Percentiles rank a stretch among this genome's conserved stretches.
These are phyloP conservation scores for Anguilla rostrata DNA, from an alignment of 2,113 vertebrate genomes.

Conservation along the genomic window DNA sequence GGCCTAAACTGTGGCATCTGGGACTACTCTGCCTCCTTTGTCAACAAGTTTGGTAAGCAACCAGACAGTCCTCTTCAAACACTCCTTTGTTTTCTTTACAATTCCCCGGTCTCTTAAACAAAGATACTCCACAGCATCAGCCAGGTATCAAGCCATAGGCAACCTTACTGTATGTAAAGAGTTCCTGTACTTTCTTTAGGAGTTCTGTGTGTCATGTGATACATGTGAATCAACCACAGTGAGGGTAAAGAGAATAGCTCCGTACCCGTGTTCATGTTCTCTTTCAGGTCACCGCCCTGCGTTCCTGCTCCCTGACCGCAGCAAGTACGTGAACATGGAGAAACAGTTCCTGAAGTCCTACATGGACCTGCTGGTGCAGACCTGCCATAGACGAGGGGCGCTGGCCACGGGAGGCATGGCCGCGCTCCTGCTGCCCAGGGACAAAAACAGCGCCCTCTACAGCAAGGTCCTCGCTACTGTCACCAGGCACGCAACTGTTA, in stretches of 20 bases:
- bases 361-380: constrained; percentile 70
- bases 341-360: constrained; percentile 71
- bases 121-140: neutral
- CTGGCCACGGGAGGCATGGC: constrained; percentile 74
- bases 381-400: constrained; percentile 58
- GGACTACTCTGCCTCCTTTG: constrained; percentile 79
- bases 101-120: neutral
- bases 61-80: neutral
- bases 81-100: neutral
- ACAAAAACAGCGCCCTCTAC: constrained; percentile 45
- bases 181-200: neutral
- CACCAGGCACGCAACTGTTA: constrained; percentile 52
- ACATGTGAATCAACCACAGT: neutral
- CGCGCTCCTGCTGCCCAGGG: constrained; percentile 60
- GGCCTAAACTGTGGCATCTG: constrained; percentile 81
- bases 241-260: neutral
- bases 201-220: neutral
- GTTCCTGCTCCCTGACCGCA: constrained; percentile 75
- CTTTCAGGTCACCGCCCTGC: constrained; percentile 54
- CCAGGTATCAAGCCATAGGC: neutral
- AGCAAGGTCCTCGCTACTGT: constrained; percentile 60
- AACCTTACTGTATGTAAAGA: neutral
- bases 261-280: neutral
- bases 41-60: constrained; percentile 74
- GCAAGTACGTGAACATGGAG: constrained; percentile 79